Base-by-base conservation (phyloP, 2,888 invertebrate species). In the Acanthosepion pharaonis region DNA sequence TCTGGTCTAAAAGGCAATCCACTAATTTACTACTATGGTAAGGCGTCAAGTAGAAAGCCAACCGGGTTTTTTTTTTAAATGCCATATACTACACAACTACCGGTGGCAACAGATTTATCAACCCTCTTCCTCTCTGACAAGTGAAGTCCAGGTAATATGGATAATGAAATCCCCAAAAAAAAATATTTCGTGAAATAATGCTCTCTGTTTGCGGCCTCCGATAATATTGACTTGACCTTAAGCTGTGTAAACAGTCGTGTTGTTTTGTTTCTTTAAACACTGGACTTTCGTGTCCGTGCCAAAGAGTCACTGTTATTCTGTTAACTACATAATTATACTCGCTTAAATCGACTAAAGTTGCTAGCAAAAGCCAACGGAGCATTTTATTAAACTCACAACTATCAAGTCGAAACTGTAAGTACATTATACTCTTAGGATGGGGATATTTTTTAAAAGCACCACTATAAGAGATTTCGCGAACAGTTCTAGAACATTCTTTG, bases 51-150 rank as follows among this genome's bases (percentile, higher is more conserved):
- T 78, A 18, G 78, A 78, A 78, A 78, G 11, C 78, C 15, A 78
- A 11, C 78, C 5, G 78, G 42, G n/a, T n/a, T n/a, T 33, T 23
- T 78, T 78, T 23, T 15, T 15, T 78, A 78, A 78, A 78, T 78
- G 78, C 78, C 78, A 78, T 78, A n/a, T n/a, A n/a, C 78, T 78
- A 78, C 78, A 33, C 78, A 78, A 78, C 78, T n/a, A 78, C 78
- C 78, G 78, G 78, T 78, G 33, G 33, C 78, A 15, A 78, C n/a
- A 78, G 78, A 33, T 33, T 78, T 78, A 78, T n/a, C n/a, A 33
- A 4, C n/a, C 78, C 11, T 33, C n/a, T 3, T 11, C 25, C 78
- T 11, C 15, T 33, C n/a, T 15, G 11, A n/a, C 78, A 78, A 33
- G 8, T 11, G 78, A 78, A 78, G 20, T 78, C 78, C n/a, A 78